Evolutionary conservation across 2,797 vertebrate genomes (phyloP), one percentile per base, ranked within the genome.

Genomic region (Columba guinea): DNA sequence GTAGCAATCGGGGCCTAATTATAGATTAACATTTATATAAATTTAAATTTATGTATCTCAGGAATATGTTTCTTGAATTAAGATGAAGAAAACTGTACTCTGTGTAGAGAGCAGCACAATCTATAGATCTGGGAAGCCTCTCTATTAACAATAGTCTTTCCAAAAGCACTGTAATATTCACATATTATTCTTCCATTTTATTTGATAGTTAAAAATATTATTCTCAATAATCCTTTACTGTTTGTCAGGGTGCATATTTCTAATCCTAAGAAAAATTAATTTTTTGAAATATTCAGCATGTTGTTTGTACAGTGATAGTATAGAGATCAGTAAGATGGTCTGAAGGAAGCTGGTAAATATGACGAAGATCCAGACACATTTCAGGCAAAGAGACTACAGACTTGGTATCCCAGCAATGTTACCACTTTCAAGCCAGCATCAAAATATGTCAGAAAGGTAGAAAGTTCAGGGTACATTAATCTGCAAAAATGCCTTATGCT

Each of bases 1-100:
- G 39, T 55, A 92, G 39, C 7, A 87, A 67, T n/a, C 11, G 12
- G 35, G 21, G 16, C 5, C 11, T 91, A 84, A 84, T 89, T 93
- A 65, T 74, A 91, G 96, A 56, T 37, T 77, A 65, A 73, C 30
- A 78, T 87, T 85, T 91, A 63, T 84, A 84, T 60, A 67, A 60
- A 82, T 91, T 92, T 93, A 18, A 80, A 30, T 79, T 87, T 44
- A 51, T 83, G 10, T 81, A 37, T 60, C 65, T 78, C 32, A 92
- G 41, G 65, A 60, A n/a, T 41, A 44, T 49, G 7, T 81, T 95
- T 87, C 39, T 71, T 78, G 46, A 93, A 80, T 86, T 62, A 68
- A 86, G 80, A 63, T 88, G 41, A 87, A 44, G 30, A 22, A 32
- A 10, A 64, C 21, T 60, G 14, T 79, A 28, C 49, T 69, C 52